These are phyloP conservation scores for Antheraea pernyi DNA, from an alignment of 1,140 invertebrate species.

Conservation along the genomic window DNA sequence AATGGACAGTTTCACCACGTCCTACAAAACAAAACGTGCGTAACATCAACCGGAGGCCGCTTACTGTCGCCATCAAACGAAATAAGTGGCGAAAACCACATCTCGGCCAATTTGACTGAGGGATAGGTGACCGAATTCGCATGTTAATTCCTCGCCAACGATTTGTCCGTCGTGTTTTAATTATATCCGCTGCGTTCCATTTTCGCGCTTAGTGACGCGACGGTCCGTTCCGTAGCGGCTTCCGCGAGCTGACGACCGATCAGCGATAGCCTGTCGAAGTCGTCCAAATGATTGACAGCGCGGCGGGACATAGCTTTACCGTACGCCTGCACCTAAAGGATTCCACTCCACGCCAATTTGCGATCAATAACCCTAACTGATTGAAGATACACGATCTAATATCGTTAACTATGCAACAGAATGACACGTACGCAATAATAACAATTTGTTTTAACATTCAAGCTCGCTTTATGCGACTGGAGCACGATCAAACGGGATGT, in stretches of 20 bases:
- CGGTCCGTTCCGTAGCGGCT: conserved; percentile 43
- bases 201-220: conserved; percentile 61
- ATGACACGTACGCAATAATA: conserved; percentile 17
- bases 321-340: background rate
- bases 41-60: background rate
- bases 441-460: conserved; percentile 30
- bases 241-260: conserved; percentile 49
- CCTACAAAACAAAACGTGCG: background rate
- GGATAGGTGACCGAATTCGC: conserved; percentile 58
- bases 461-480: conserved; percentile 51
- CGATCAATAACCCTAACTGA: conserved; percentile 29
- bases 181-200: conserved; percentile 73
- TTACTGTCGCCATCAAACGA: conserved; percentile 13
- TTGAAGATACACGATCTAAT: background rate
- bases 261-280: conserved; percentile 45
- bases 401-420: background rate
- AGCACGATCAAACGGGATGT: conserved; percentile 60
- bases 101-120: conserved; percentile 27
- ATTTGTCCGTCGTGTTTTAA: conserved; percentile 68
- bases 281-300: conserved; percentile 10
- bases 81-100: conserved; percentile 17
- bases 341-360: conserved; percentile 28
- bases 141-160: conserved; percentile 60
- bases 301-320: conserved; percentile 23
- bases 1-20: too few species aligned